phyloP scores from a whole-genome alignment of 2,797 vertebrate genomes.

The Manis pentadactyla region DNA sequence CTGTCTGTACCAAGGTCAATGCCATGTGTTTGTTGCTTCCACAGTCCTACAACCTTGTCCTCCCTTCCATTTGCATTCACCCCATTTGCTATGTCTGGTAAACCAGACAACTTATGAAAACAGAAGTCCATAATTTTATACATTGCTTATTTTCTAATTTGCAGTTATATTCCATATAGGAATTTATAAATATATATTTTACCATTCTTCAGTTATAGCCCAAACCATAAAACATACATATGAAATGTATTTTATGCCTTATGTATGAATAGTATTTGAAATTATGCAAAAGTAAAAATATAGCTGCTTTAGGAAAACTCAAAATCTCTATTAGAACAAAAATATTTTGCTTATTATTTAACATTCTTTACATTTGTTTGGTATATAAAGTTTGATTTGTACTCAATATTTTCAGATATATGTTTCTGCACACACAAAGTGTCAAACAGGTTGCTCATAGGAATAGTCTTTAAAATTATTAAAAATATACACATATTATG shows the following conservation, averaged over 20 bases:
- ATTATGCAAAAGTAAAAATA: neutral
- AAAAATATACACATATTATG: neutral
- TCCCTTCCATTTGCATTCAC: neutral
- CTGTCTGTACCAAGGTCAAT: neutral
- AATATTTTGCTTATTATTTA: neutral
- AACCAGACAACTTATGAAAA: neutral
- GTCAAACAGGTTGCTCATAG: neutral
- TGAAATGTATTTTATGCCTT: conserved; percentile 6
- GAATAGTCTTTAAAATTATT: conserved; percentile 28
- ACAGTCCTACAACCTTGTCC: neutral
- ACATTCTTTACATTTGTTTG: neutral
- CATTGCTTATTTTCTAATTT: neutral
- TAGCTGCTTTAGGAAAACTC: neutral
- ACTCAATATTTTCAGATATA: conserved; percentile 12
- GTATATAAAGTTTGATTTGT: conserved; percentile 27
- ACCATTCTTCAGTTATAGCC: neutral
- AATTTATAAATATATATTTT: neutral
- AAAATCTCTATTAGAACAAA: neutral
- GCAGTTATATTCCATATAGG: neutral
- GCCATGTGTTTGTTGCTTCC: neutral
- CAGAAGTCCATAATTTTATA: neutral
- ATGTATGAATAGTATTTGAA: neutral
- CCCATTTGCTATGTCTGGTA: neutral
- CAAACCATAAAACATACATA: neutral
- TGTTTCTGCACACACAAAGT: neutral